Base-by-base conservation (phyloP, 2,888 invertebrate genomes). In the Clostera curtula region DNA sequence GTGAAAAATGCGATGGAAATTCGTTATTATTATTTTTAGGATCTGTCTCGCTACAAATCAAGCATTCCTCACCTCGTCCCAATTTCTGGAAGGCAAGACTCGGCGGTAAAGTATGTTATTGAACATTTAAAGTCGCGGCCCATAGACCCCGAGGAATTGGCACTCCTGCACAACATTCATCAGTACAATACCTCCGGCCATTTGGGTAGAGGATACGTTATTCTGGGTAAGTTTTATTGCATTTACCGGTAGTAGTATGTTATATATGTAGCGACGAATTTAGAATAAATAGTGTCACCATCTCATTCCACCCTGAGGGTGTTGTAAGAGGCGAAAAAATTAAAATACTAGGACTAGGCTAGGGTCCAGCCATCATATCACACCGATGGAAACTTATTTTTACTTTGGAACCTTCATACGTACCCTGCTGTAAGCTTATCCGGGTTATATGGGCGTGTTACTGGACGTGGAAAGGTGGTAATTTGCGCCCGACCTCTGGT, bases 171-270 rank as follows among this genome's bases (percentile, higher is more conserved):
- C 35, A 73, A 73, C 14, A 57, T 82, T 4, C 82, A 80, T 35
- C 60, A 69, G 5, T 60, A 49, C 11, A 63, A 67, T 3, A 76
- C 80, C 31, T 28, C 68, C 8, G 84, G 86, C 1, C 89, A 90
- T 62, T 79, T 89, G 7, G 52, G 52, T 4, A 49, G 90, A 43
- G 92, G 91, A 4, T 90, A 82, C 52, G 69, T 85, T 3, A 62
- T 91, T 17, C 46, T 76, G 29, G 43, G 70, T 70, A 48, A 56
- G 55, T 36, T 15, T 8, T 24, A 6, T 10, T 11, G 6, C 2
- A 19, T 17, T 17, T 17, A 17, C 17, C 3, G 3, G 1, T n/a
- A 3, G 3, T 17, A 17, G 17, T 17, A 8, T 17, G 17, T 17
- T 6, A 3, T 17, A 3, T 17, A n/a, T n/a, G n/a, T n/a, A n/a